Conservation (phyloP, 2,888 invertebrate genomes). For the Nemoura dubitans region DNA sequence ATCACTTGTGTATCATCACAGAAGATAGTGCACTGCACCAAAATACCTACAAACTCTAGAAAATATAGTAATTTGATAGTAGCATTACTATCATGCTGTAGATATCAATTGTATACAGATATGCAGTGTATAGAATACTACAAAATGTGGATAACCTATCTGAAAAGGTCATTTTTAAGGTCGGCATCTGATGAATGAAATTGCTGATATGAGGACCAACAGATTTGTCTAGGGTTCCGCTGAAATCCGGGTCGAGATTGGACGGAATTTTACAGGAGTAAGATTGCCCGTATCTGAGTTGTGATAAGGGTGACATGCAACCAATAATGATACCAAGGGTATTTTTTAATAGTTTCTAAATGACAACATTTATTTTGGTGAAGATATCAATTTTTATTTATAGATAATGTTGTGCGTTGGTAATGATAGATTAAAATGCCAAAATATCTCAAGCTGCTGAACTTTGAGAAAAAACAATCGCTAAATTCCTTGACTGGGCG, state of each 20-base stretch:
- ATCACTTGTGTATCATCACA: too few species aligned
- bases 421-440: too few species aligned
- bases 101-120: neutral
- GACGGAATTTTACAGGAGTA: neutral
- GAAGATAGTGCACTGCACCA: too few species aligned
- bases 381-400: neutral
- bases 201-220: neutral
- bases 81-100: neutral
- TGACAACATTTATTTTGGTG: neutral
- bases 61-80: neutral
- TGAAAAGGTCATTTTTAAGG: neutral
- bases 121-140: neutral
- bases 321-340: neutral
- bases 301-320: constrained; percentile 1
- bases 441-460: too few species aligned
- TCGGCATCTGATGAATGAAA: neutral
- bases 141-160: constrained; percentile 12
- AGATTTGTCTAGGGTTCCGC: neutral
- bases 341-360: neutral
- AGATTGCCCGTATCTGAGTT: constrained; percentile 9
- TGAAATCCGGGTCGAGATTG: too few species aligned
- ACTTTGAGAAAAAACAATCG: too few species aligned
- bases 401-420: neutral
- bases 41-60: neutral
- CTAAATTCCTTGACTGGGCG: too few species aligned